phyloP scores from a whole-genome alignment of 23 tunicate species.

The Ciona savignyi region DNA sequence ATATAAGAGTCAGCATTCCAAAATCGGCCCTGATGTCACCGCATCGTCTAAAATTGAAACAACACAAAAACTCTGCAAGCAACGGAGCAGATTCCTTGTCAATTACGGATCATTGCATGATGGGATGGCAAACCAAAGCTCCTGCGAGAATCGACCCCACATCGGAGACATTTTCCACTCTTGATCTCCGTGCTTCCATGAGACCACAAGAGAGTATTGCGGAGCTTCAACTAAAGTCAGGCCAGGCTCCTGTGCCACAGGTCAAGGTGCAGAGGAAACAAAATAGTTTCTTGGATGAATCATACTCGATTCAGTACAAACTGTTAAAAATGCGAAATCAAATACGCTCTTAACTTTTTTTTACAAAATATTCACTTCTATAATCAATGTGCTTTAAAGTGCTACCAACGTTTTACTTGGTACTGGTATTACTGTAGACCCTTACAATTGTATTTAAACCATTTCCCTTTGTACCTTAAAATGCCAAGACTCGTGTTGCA shows the following conservation, averaged over 20 bases:
- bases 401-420: too few species aligned
- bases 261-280: not conserved
- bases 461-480: too few species aligned
- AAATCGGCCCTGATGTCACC: conserved; percentile 68
- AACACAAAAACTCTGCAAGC: not conserved
- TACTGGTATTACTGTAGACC: too few species aligned
- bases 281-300: not conserved
- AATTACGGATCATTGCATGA: conserved; percentile 61
- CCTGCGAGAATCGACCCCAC: conserved; percentile 12
- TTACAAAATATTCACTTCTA: too few species aligned
- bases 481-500: too few species aligned
- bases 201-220: conserved; percentile 42
- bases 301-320: not conserved
- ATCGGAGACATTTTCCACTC: not conserved
- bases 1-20: conserved; percentile 80
- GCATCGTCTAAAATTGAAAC: conserved; percentile 1
- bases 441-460: too few species aligned
- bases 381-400: too few species aligned
- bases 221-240: conserved; percentile 46
- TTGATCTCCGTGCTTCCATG: conserved; percentile 59
- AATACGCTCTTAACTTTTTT: too few species aligned
- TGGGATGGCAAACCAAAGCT: conserved; percentile 58
- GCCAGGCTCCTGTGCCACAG: conserved; percentile 28
- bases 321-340: not conserved
- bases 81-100: conserved; percentile 58